Conservation (phyloP, 2,113 vertebrate genomes). For the Struthio camelus region DNA sequence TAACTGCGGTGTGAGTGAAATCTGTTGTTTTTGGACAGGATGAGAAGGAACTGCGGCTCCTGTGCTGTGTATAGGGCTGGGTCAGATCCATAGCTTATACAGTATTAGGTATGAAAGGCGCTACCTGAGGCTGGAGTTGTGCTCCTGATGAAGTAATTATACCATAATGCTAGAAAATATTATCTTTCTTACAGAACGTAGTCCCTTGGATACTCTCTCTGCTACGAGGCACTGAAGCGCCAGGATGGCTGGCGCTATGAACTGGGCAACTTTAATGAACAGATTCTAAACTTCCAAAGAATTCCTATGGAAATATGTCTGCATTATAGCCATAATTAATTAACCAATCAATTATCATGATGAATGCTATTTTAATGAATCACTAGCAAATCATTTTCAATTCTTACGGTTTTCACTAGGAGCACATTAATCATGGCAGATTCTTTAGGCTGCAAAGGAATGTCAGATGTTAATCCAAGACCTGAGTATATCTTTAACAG, state of each 20-base stretch:
- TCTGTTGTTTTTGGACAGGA: background rate
- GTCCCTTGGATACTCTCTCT: background rate
- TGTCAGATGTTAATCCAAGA: constrained; percentile 57
- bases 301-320: constrained; percentile 70
- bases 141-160: background rate
- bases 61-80: background rate
- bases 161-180: background rate
- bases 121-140: background rate
- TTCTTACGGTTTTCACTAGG: constrained; percentile 70
- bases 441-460: constrained; percentile 42
- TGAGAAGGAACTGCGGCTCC: background rate
- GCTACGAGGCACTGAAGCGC: background rate
- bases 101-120: background rate
- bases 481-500: background rate
- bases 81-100: background rate
- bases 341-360: constrained; percentile 79
- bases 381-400: constrained; percentile 75
- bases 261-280: constrained; percentile 53
- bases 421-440: constrained; percentile 73
- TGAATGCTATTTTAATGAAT: constrained; percentile 79
- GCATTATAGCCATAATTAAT: constrained; percentile 74
- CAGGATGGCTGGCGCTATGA: background rate
- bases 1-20: rapidly evolving
- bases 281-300: constrained; percentile 50
- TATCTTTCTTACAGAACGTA: background rate